Percentiles rank a stretch among this genome's conserved stretches.
These are phyloP conservation scores for Aphaenogaster floridana DNA, from an alignment of 1,140 invertebrate species.

Conservation along the genomic window DNA sequence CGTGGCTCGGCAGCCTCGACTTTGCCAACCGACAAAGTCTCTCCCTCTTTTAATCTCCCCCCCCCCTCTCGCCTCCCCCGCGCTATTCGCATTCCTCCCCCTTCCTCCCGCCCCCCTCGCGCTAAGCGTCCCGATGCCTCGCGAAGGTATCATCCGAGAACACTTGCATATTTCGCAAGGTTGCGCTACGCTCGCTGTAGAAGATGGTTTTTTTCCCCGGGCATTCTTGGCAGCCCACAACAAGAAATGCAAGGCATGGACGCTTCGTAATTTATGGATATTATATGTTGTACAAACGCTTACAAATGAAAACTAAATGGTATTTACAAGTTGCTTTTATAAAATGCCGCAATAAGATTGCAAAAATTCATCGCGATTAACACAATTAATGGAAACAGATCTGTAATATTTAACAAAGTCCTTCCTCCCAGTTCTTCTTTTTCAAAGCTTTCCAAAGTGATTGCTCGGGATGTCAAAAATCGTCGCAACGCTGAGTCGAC, in stretches of 20 bases:
- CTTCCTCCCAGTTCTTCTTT: not conserved
- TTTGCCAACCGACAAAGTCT: conserved; percentile 65
- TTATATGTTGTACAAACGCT: not conserved
- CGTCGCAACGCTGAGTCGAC: not conserved
- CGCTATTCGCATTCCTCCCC: conserved; percentile 28
- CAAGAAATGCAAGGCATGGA: not conserved
- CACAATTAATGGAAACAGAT: not conserved
- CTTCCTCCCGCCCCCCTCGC: not conserved
- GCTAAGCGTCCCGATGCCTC: conserved; percentile 33
- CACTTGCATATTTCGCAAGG: conserved; percentile 41
- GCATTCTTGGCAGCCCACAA: not conserved
- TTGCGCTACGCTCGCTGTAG: not conserved
- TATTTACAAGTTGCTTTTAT: not conserved
- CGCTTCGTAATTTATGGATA: not conserved
- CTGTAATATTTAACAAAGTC: not conserved
- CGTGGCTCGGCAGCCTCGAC: conserved; percentile 75
- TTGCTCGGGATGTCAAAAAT: conserved; percentile 33
- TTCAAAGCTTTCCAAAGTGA: conserved; percentile 11
- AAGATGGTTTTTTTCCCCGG: not conserved
- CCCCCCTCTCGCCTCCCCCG: conserved; percentile 1
- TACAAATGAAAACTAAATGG: not conserved
- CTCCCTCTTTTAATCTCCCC: conserved; percentile 46
- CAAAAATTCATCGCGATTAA: not conserved
- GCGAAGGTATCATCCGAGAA: conserved; percentile 31
- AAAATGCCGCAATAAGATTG: not conserved